Percentiles rank a stretch among this genome's conserved stretches.
These are phyloP conservation scores for Nudaria mundana DNA, from an alignment of 2,888 invertebrate species.

Conservation along the genomic window DNA sequence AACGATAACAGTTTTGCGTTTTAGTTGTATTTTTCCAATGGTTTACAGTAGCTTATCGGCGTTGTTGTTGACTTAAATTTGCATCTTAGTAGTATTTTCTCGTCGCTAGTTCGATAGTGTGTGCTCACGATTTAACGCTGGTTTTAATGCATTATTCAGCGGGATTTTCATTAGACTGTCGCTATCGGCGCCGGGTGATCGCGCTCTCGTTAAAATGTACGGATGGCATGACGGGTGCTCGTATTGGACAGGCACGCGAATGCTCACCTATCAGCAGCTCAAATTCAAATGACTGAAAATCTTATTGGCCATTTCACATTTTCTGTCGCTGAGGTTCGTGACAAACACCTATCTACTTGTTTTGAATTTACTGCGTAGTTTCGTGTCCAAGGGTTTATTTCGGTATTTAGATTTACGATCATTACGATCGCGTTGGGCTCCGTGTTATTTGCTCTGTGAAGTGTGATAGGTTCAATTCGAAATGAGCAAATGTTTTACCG, in stretches of 20 bases:
- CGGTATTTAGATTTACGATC: neutral
- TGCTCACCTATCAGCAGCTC: constrained; percentile 51
- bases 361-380: constrained; percentile 8
- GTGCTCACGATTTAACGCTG: constrained; percentile 79
- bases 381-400: neutral
- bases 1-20: no score
- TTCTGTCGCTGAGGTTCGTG: constrained; percentile 33
- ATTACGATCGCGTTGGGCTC: no score
- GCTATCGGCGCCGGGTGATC: constrained; percentile 72
- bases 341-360: constrained; percentile 32
- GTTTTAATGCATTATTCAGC: constrained; percentile 81
- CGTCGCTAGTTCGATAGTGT: constrained; percentile 68
- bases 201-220: constrained; percentile 78
- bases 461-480: no score
- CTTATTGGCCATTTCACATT: constrained; percentile 37
- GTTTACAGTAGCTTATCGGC: constrained; percentile 66
- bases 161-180: constrained; percentile 78
- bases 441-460: no score
- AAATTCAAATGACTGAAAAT: constrained; percentile 47
- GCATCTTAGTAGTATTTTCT: constrained; percentile 69
- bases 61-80: constrained; percentile 72
- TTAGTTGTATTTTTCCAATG: constrained; percentile 61
- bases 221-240: constrained; percentile 78
- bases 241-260: constrained; percentile 56
- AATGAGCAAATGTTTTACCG: no score